Percentiles rank a stretch among this genome's conserved stretches.
phyloP scores from a whole-genome alignment of 1,140 invertebrate species.

The Drosophila erecta region DNA sequence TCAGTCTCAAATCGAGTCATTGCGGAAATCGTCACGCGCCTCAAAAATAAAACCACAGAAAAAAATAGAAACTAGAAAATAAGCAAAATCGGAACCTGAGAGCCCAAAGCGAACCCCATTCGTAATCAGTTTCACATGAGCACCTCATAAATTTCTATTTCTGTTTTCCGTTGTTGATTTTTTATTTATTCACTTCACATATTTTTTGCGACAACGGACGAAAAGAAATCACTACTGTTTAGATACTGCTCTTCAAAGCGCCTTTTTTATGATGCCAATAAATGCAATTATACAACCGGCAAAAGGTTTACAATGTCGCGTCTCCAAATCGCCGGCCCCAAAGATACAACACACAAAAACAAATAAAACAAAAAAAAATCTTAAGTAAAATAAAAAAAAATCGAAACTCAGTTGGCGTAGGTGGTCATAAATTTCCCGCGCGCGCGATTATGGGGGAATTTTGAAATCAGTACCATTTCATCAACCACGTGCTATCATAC shows the following conservation, averaged over 20 bases:
- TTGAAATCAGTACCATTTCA: slow-evolving; percentile 76
- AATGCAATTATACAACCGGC: slow-evolving; percentile 77
- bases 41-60: slow-evolving; percentile 2
- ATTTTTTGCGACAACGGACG: slow-evolving; percentile 46
- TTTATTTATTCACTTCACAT: slow-evolving; percentile 17
- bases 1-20: slow-evolving; percentile 27
- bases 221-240: slow-evolving; percentile 80
- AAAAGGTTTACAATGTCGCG: slow-evolving; percentile 48
- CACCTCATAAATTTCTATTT: slow-evolving; percentile 73
- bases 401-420: slow-evolving; percentile 51
- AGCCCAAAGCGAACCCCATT: slow-evolving; percentile 32
- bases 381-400: slow-evolving; percentile 27
- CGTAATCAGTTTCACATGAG: slow-evolving; percentile 80
- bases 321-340: slow-evolving; percentile 31
- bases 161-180: slow-evolving; percentile 14
- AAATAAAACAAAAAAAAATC: slow-evolving; percentile 6
- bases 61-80: background rate
- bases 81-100: slow-evolving; percentile 23
- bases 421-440: slow-evolving; percentile 65
- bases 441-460: slow-evolving; percentile 56
- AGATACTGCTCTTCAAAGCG: slow-evolving; percentile 75
- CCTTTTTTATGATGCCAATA: slow-evolving; percentile 76
- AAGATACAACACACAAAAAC: slow-evolving; percentile 37
- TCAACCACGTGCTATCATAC: slow-evolving; percentile 73
- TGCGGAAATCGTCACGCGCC: slow-evolving; percentile 51